phyloP scores from a whole-genome alignment of 2,113 vertebrate species.

The Dipodomys spectabilis region DNA sequence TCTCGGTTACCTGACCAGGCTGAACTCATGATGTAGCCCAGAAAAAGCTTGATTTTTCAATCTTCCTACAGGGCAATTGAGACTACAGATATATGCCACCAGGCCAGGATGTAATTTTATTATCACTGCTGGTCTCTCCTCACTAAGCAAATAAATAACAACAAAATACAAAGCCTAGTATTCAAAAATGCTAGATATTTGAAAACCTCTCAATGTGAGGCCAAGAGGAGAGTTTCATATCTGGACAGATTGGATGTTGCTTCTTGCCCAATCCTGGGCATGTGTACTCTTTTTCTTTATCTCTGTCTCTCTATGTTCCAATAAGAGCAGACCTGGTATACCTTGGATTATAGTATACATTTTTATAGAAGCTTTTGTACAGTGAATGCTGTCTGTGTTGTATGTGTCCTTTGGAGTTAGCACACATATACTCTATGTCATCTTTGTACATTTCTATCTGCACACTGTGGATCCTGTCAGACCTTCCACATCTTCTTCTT shows the following conservation, averaged over 20 bases:
- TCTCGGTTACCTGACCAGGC: not conserved
- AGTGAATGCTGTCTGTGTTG: not conserved
- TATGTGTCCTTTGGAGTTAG: not conserved
- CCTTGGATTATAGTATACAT: not conserved
- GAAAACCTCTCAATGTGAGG: not conserved
- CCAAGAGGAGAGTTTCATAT: not conserved
- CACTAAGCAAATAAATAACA: too few relatives aligned
- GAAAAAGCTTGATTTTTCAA: too few relatives aligned
- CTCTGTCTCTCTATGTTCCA: not conserved
- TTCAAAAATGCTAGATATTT: too few relatives aligned
- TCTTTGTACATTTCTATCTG: slow-evolving; percentile 1
- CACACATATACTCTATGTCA: not conserved
- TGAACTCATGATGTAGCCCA: too few relatives aligned
- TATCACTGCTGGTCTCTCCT: too few relatives aligned
- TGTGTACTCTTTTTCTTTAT: not conserved
- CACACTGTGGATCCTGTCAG: not conserved
- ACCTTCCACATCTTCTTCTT: not conserved
- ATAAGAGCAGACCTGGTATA: not conserved
- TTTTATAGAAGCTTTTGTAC: slow-evolving; percentile 30
- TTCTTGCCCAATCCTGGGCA: not conserved
- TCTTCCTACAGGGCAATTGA: too few relatives aligned
- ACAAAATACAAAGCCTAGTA: too few relatives aligned
- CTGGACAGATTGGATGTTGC: not conserved
- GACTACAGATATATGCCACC: too few relatives aligned
- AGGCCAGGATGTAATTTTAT: too few relatives aligned